Evolutionary conservation across 2,797 vertebrate species (phyloP).

Genomic region (Xenentodon cancila): DNA sequence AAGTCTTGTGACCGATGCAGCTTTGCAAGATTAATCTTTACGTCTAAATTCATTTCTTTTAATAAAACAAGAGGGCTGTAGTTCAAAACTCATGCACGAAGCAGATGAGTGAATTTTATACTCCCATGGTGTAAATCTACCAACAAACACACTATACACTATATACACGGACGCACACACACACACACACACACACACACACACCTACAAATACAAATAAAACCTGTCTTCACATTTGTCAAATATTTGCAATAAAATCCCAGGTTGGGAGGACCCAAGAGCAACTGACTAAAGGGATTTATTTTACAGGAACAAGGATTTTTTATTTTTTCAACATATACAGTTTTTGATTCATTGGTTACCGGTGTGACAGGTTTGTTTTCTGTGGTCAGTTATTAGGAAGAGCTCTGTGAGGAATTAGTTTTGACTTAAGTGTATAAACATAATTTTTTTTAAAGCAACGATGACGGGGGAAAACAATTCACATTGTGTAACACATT

Average conservation of each 20-base stretch:
- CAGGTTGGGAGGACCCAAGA: no score
- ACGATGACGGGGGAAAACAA: no score
- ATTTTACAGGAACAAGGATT: no score
- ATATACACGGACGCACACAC: constrained; percentile 5
- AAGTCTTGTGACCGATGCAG: neutral
- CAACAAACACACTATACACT: constrained; percentile 19
- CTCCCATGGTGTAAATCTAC: constrained; percentile 11
- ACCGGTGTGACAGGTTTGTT: neutral
- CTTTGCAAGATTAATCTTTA: neutral
- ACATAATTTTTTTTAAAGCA: no score
- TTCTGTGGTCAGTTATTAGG: no score
- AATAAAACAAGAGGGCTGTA: constrained; percentile 8
- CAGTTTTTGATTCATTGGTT: neutral
- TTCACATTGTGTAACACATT: no score
- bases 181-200: neutral
- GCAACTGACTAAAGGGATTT: no score
- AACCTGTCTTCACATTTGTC: neutral
- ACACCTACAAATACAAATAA: neutral
- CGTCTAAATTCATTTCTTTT: constrained; percentile 17
- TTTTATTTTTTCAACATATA: no score
- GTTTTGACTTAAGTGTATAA: no score
- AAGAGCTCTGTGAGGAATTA: no score
- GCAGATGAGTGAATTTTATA: constrained; percentile 14
- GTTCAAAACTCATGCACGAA: constrained; percentile 13
- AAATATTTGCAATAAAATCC: no score